phyloP scores from a whole-genome alignment of 1,140 invertebrate genomes.

The Thrips palmi region DNA sequence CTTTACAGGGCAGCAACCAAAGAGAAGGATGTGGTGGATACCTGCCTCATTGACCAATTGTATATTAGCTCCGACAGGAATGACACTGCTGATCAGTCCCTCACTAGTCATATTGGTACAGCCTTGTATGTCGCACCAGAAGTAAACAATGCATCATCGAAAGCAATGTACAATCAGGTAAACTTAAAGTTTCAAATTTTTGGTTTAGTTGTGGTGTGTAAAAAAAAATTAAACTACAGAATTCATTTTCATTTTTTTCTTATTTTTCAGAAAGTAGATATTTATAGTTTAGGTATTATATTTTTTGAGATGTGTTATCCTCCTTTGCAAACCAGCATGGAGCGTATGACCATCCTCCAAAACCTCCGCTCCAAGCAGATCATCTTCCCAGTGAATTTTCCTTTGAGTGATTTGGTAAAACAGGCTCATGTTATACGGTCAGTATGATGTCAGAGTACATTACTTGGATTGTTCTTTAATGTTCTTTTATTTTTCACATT shows the following conservation, averaged over 20 bases:
- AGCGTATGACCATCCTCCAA: constrained; percentile 58
- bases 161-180: constrained; percentile 53
- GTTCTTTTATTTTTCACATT: background rate
- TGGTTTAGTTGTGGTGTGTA: too few relatives aligned
- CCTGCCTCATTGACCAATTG: too few relatives aligned
- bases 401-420: constrained; percentile 24
- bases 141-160: constrained; percentile 38
- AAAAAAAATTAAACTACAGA: too few relatives aligned
- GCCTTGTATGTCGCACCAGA: constrained; percentile 88
- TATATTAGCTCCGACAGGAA: too few relatives aligned
- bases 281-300: constrained; percentile 81
- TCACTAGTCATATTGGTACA: constrained; percentile 77
- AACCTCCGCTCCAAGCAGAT: constrained; percentile 47
- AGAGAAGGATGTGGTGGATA: too few relatives aligned
- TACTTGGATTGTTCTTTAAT: background rate
- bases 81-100: constrained; percentile 28
- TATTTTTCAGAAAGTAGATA: constrained; percentile 71
- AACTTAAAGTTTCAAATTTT: too few relatives aligned
- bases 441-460: constrained; percentile 4
- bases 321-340: constrained; percentile 68
- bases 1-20: too few relatives aligned
- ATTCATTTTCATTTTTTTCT: constrained; percentile 9
- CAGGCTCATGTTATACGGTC: constrained; percentile 28
- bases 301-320: constrained; percentile 89
- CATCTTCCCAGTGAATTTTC: constrained; percentile 42